Percentiles rank a stretch among this genome's conserved stretches.
These are phyloP conservation scores for Australoheros scitulus DNA, from an alignment of 2,113 vertebrate species.

Conservation along the genomic window DNA sequence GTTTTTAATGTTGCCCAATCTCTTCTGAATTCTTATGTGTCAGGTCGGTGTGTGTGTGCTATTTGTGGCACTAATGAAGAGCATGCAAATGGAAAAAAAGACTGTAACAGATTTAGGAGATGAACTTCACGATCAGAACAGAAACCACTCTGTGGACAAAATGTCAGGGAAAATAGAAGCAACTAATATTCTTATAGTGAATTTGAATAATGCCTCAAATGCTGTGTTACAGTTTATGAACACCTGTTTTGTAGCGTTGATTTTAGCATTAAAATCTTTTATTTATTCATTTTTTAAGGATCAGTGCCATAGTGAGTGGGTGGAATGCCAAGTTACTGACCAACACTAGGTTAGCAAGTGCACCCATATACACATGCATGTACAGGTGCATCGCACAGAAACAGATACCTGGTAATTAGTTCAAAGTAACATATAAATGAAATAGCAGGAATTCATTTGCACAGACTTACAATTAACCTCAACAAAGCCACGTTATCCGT, in stretches of 20 bases:
- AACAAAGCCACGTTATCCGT: background rate
- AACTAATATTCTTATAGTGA: slow-evolving; percentile 6
- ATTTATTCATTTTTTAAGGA: background rate
- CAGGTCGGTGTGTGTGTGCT: background rate
- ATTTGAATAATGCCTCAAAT: background rate
- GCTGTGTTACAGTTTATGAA: background rate
- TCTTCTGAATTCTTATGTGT: slow-evolving; percentile 10
- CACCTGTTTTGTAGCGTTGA: background rate
- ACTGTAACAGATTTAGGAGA: slow-evolving; percentile 11
- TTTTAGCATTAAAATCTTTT: background rate
- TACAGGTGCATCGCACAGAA: background rate
- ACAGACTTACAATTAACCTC: background rate
- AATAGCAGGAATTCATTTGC: background rate
- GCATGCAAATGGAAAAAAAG: slow-evolving; percentile 1
- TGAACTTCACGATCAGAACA: slow-evolving; percentile 3
- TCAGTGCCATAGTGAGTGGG: background rate
- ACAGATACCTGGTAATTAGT: background rate
- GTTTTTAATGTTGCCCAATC: slow-evolving; percentile 28
- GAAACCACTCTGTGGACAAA: slow-evolving; percentile 11
- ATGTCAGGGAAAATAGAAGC: background rate
- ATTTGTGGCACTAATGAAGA: background rate
- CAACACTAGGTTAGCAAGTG: background rate
- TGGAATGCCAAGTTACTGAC: background rate
- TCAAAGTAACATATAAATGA: background rate
- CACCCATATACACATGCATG: background rate